Evolutionary conservation across 2,888 invertebrate species (phyloP), one percentile per base, ranked within the genome.

Genomic region (Saturnia japonica): DNA sequence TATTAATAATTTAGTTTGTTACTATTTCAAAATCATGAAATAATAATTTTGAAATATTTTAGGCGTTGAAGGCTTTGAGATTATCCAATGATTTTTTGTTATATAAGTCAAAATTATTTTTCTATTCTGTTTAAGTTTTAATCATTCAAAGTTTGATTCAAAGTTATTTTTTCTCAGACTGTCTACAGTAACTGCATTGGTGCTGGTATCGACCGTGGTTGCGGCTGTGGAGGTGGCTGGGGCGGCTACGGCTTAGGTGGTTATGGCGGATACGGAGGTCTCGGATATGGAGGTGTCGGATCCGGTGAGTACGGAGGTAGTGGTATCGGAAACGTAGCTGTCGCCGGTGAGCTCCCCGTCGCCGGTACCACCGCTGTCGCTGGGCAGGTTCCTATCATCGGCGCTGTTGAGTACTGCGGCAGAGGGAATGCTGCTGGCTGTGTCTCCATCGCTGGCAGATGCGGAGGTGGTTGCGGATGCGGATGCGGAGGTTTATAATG

Each of bases 371-470:
- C 81, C 12, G 68, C 71, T 28, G 74, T 83, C 42, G 72, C 73
- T 19, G 82, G 82, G 11, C 76, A 74, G 51, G 72, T 84, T 40
- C 79, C 81, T 28, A 75, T 80, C 67, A 68, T 80, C 22, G 81
- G 80, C 45, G 75, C 77, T 40, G 82, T 83, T 34, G 72, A 67
- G 2, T 85, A 83, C 75, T 74, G 86, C 40, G 84, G 83, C 34
- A 72, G 70, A 25, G 77, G 83, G 47, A 80, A 78, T 40, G 82
- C 84, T 69, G 74, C 75, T 71, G 85, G 84, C 34, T 68, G 76
- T 22, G 83, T 82, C 71, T 75, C 79, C 69, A 81, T 84, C 68
- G 68, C 79, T 47, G 84, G 83, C 60, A 78, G 78, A 72, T 82
- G 81, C 72, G 79, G 76, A 25, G 57, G 34, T 6, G 34, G 47